Evolutionary conservation across 2,888 invertebrate genomes (phyloP).

Genomic region (Cenopis cana): DNA sequence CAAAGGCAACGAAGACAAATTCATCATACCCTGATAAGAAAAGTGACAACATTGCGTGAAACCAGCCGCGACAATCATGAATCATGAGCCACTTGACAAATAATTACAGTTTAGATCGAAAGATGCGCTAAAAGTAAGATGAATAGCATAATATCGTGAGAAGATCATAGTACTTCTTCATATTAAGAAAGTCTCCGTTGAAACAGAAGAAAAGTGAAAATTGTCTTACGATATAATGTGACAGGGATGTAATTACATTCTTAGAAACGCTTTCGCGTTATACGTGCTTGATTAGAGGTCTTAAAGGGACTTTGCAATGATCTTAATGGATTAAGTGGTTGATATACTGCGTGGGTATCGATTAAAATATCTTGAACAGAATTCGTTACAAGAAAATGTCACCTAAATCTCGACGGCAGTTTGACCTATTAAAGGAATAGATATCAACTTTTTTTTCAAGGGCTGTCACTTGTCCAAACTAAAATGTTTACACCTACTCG

Average conservation of each 20-base stretch:
- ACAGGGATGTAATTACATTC: conserved; percentile 51
- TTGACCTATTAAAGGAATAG: not conserved
- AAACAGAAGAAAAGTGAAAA: conserved; percentile 66
- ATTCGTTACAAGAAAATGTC: conserved; percentile 5
- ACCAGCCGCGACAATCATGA: conserved; percentile 20
- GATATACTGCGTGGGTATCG: not conserved
- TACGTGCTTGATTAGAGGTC: conserved; percentile 5
- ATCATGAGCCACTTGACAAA: conserved; percentile 32
- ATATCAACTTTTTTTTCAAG: too few species aligned
- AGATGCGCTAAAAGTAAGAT: conserved; percentile 53
- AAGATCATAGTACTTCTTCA: conserved; percentile 52
- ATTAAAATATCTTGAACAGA: conserved; percentile 13
- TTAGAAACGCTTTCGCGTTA: conserved; percentile 45
- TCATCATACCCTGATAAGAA: conserved; percentile 28
- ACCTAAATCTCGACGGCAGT: not conserved
- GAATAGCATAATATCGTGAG: conserved; percentile 58
- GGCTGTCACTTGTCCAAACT: too few species aligned
- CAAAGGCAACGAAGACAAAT: conserved; percentile 21
- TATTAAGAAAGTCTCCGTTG: conserved; percentile 52
- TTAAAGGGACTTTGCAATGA: conserved; percentile 15
- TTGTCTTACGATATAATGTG: conserved; percentile 46
- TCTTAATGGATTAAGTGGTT: conserved; percentile 22
- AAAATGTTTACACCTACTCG: too few species aligned
- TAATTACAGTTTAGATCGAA: conserved; percentile 45
- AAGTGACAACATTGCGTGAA: conserved; percentile 22